Conservation (phyloP, 2,113 vertebrate genomes). For the Maccullochella peelii region DNA sequence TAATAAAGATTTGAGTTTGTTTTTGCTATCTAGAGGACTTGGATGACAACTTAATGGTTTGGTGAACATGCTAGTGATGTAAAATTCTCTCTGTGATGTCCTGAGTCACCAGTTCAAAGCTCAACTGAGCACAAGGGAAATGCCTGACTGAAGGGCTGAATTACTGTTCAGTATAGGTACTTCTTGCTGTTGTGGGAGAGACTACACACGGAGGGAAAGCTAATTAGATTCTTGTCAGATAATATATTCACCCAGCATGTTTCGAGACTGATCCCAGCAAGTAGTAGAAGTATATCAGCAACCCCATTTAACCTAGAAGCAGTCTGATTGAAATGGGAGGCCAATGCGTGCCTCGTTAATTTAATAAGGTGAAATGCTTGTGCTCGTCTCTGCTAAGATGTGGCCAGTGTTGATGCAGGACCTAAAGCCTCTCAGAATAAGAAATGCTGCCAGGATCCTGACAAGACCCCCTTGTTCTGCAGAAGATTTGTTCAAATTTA, state of each 20-base stretch:
- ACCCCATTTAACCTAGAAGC: conserved; percentile 26
- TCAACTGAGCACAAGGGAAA: not conserved
- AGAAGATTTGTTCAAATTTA: conserved; percentile 9
- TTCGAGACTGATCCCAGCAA: not conserved
- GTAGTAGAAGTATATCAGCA: not conserved
- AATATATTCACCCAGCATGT: not conserved
- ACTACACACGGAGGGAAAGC: not conserved
- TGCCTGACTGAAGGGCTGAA: not conserved
- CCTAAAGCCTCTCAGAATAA: conserved; percentile 8
- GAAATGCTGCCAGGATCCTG: conserved; percentile 28
- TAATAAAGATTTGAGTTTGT: not conserved
- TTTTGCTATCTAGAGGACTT: not conserved
- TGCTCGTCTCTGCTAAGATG: conserved; percentile 8
- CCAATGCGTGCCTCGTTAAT: conserved; percentile 25
- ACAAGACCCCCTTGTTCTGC: conserved; percentile 32
- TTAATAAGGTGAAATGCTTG: conserved; percentile 21
- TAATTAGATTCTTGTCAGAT: conserved; percentile 19
- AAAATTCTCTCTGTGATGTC: not conserved
- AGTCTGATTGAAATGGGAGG: conserved; percentile 33
- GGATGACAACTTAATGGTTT: not conserved
- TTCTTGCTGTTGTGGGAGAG: not conserved
- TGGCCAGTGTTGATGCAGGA: not conserved
- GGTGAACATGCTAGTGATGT: not conserved
- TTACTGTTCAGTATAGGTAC: not conserved
- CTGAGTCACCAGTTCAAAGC: not conserved